Evolutionary conservation across 53 echinoderm and acorn worm genomes (phyloP).

Genomic region (Zoroaster sp.): DNA sequence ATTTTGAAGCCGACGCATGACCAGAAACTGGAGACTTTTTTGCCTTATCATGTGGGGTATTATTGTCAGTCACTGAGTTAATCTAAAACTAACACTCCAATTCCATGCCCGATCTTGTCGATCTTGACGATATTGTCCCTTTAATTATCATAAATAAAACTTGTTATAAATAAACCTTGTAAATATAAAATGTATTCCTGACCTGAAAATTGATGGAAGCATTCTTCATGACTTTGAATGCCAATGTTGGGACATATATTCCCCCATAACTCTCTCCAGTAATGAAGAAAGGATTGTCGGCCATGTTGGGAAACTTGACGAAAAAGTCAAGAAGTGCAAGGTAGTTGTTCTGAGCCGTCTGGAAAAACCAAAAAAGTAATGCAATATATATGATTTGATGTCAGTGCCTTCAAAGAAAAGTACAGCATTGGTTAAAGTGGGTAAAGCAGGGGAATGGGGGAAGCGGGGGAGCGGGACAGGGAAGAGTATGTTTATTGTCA

Average conservation of each 20-base stretch:
- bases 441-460: not conserved
- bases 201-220: constrained; percentile 82
- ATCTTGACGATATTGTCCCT: too few species aligned
- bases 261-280: constrained; percentile 84
- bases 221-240: constrained; percentile 65
- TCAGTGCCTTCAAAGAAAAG: too few species aligned
- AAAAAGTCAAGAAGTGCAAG: constrained; percentile 74
- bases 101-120: too few species aligned
- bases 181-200: too few species aligned
- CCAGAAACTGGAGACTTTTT: too few species aligned
- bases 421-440: not conserved
- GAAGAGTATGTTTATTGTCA: too few species aligned
- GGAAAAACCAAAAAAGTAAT: not conserved
- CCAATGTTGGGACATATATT: constrained; percentile 82
- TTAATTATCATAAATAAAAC: too few species aligned
- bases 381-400: not conserved
- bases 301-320: constrained; percentile 64
- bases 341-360: constrained; percentile 69
- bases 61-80: too few species aligned
- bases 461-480: too few species aligned
- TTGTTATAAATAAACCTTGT: not conserved
- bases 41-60: too few species aligned
- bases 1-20: too few species aligned
- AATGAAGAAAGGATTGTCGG: constrained; percentile 66
- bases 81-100: too few species aligned